phyloP scores from a whole-genome alignment of 2,888 invertebrate genomes.

The Dendrolimus pini region DNA sequence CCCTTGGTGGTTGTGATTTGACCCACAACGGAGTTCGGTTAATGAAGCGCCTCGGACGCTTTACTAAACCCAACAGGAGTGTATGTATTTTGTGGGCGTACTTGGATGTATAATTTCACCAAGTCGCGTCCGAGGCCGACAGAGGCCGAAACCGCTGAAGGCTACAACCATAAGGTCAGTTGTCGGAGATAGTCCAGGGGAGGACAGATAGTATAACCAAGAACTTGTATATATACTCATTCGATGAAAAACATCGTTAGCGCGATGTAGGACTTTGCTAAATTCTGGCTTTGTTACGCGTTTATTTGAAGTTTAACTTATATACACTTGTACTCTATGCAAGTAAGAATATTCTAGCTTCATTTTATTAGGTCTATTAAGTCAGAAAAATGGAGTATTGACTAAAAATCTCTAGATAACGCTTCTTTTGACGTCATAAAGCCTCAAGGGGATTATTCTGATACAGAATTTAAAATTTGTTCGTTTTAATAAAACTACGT shows the following conservation, averaged over 20 bases:
- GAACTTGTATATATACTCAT: background rate
- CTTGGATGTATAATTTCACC: too few relatives aligned
- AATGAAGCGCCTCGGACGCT: background rate
- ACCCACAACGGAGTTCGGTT: background rate
- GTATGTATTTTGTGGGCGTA: too few relatives aligned
- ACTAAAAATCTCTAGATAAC: background rate
- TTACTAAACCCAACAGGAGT: background rate
- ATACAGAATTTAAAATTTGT: too few relatives aligned
- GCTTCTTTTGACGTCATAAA: too few relatives aligned
- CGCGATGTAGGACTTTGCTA: background rate
- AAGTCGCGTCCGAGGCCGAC: background rate
- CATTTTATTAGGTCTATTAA: background rate
- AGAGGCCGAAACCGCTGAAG: background rate
- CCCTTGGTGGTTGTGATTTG: background rate
- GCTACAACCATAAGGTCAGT: background rate
- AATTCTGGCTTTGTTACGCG: background rate
- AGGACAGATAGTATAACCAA: background rate
- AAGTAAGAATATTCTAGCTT: background rate
- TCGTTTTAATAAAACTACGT: too few relatives aligned
- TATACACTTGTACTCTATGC: background rate
- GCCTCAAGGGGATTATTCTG: too few relatives aligned
- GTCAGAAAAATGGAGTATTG: background rate
- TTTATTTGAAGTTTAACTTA: background rate
- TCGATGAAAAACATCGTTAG: background rate
- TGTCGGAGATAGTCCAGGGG: background rate